A percentile compares a stretch with the other conserved stretches of the same genome.
These are phyloP conservation scores for Carposina sasakii DNA, from an alignment of 1,140 invertebrate genomes.

Conservation along the genomic window DNA sequence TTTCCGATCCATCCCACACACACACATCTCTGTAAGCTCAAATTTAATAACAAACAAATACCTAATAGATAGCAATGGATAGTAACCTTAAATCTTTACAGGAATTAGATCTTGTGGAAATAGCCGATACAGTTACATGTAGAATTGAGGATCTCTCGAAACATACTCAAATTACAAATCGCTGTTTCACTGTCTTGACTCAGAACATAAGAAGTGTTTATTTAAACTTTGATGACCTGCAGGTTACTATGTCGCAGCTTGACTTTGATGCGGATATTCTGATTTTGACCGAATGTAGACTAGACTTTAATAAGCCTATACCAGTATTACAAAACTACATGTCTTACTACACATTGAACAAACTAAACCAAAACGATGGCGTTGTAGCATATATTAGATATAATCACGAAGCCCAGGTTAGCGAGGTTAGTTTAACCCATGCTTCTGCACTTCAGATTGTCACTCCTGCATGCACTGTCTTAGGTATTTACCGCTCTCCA, in stretches of 20 bases:
- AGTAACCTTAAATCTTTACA: neutral
- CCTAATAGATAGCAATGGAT: neutral
- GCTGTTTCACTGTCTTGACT: neutral
- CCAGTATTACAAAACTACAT: neutral
- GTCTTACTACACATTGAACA: neutral
- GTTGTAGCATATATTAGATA: slow-evolving; percentile 6
- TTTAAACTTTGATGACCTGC: slow-evolving; percentile 7
- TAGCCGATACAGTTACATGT: neutral
- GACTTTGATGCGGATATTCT: slow-evolving; percentile 5
- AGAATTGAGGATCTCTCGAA: neutral
- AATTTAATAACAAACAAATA: neutral
- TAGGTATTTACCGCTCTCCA: slow-evolving; percentile 15
- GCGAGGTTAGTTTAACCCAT: neutral
- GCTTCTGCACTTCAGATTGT: slow-evolving; percentile 1
- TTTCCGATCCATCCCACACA: neutral
- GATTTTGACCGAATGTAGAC: slow-evolving; percentile 11
- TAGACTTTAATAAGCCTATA: neutral
- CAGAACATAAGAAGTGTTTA: slow-evolving; percentile 16
- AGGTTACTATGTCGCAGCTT: neutral
- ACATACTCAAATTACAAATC: neutral
- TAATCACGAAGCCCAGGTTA: neutral
- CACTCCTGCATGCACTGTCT: neutral
- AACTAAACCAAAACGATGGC: slow-evolving; percentile 10
- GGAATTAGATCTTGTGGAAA: neutral
- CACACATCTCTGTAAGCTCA: neutral